Base-by-base conservation (phyloP, 2,888 invertebrate genomes). In the Pseudococcus jackbeardsleyi region DNA sequence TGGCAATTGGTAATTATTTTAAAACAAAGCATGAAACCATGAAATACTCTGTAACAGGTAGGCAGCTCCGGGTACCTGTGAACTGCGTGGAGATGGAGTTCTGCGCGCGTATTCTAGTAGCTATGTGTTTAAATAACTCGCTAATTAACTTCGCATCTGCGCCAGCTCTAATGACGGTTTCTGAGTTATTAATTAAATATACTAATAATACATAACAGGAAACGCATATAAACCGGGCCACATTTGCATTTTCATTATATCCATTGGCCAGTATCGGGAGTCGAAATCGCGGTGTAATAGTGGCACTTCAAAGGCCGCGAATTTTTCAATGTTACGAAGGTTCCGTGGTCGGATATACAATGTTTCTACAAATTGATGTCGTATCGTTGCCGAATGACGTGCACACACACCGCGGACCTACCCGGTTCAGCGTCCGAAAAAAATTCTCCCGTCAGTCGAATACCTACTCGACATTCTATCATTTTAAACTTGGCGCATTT, bases 101-200 rank as follows among this genome's bases (percentile, higher is more conserved):
- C 79, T 46, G 79, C 26, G 33, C 85, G 85, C 85, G 54, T 85
- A 85, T 50, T 59, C 85, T 54, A 85, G 85, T 85, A 85, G 85
- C 85, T 59, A n/a, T 8, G 42, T 64, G 64, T 85, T 85, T 50
- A 54, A 85, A 85, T 85, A 64, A 54, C 85, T 54, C 85, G 85
- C 85, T 85, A 85, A 85, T 85, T 85, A 85, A 85, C 85, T 85
- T 33, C 33, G 85, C 85, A 59, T 85, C 85, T 85, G 85, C n/a
- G 59, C 33, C 22, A 54, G 85, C 59, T 82, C 72, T 85, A 85
- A 85, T 85, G 85, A 85, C 85, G 85, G 59, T 64, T 85, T 85
- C 85, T 85, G 59, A 85, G 85, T 85, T 85, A 85, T 85, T 85
- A 85, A 85, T 85, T 85, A 85, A 85, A 85, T 85, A 85, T 54